A percentile compares a stretch with the other conserved stretches of the same genome.
Evolutionary conservation across 53 echinoderm and acorn worm species (phyloP).

Genomic region (Stichopus horrens): DNA sequence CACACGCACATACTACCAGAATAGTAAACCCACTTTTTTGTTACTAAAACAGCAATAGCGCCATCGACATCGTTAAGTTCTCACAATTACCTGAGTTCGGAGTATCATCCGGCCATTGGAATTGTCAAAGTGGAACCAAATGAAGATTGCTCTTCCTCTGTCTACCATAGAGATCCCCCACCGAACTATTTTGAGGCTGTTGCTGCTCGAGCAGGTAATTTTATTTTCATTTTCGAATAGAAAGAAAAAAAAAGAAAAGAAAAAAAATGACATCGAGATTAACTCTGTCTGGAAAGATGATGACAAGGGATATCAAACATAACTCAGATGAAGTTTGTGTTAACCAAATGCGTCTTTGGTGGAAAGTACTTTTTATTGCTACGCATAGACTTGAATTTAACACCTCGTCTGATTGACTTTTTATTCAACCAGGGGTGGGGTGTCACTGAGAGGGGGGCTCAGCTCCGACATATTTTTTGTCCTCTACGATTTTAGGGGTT

Average conservation of each 20-base stretch:
- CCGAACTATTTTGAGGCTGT: slow-evolving; percentile 32
- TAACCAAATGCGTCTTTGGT: too few relatives aligned
- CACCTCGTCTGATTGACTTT: too few relatives aligned
- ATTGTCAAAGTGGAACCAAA: slow-evolving; percentile 35
- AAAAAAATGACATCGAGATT: neutral
- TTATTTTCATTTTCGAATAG: neutral
- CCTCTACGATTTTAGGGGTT: too few relatives aligned
- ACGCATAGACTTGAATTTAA: too few relatives aligned
- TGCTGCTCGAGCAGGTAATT: slow-evolving; percentile 26
- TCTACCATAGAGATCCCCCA: slow-evolving; percentile 14
- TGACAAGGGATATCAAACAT: too few relatives aligned
- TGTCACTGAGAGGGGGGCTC: too few relatives aligned
- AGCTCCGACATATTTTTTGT: too few relatives aligned
- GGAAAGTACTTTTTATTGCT: too few relatives aligned
- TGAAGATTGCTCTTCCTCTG: slow-evolving; percentile 24
- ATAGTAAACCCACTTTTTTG: neutral
- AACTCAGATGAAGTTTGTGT: too few relatives aligned
- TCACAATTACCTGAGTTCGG: neutral
- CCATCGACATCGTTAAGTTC: neutral
- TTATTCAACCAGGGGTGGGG: too few relatives aligned
- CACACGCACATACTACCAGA: neutral
- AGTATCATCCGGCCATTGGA: slow-evolving; percentile 1
- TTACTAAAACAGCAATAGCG: neutral
- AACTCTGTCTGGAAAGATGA: too few relatives aligned
- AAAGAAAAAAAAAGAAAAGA: neutral